A percentile compares a stretch with the other conserved stretches of the same genome.
phyloP scores from a whole-genome alignment of 2,797 vertebrate genomes.

The Pagetopsis macropterus region DNA sequence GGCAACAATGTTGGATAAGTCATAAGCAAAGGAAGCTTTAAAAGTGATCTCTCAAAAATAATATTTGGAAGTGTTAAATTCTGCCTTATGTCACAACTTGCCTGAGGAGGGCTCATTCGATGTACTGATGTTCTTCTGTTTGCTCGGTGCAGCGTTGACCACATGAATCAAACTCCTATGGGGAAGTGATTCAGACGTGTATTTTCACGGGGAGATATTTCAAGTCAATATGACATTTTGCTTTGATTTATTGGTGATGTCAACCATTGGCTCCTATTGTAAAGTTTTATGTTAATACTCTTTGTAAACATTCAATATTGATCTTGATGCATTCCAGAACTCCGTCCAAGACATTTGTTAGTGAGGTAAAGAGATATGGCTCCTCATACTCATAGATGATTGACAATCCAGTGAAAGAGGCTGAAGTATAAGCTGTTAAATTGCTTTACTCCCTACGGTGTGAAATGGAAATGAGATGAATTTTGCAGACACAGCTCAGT shows the following conservation, averaged over 20 bases:
- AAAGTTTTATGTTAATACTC: conserved; percentile 32
- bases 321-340: conserved; percentile 46
- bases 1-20: conserved; percentile 14
- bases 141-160: conserved; percentile 19
- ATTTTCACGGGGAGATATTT: conserved; percentile 31
- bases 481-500: conserved; percentile 56
- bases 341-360: conserved; percentile 54
- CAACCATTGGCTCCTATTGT: conserved; percentile 38
- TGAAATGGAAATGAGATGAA: conserved; percentile 66
- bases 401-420: conserved; percentile 64
- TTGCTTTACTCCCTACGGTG: conserved; percentile 64
- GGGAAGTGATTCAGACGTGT: conserved; percentile 23
- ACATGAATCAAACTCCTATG: neutral
- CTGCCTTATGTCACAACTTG: conserved; percentile 15
- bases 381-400: conserved; percentile 55
- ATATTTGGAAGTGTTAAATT: neutral
- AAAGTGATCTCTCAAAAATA: conserved; percentile 11
- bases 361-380: conserved; percentile 44
- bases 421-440: conserved; percentile 60
- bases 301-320: conserved; percentile 29
- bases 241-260: conserved; percentile 29
- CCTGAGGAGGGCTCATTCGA: conserved; percentile 35
- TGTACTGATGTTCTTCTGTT: conserved; percentile 22
- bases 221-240: conserved; percentile 25
- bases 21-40: conserved; percentile 8